Conservation (phyloP, 2,797 vertebrate genomes). For the Poecilia gillii region DNA sequence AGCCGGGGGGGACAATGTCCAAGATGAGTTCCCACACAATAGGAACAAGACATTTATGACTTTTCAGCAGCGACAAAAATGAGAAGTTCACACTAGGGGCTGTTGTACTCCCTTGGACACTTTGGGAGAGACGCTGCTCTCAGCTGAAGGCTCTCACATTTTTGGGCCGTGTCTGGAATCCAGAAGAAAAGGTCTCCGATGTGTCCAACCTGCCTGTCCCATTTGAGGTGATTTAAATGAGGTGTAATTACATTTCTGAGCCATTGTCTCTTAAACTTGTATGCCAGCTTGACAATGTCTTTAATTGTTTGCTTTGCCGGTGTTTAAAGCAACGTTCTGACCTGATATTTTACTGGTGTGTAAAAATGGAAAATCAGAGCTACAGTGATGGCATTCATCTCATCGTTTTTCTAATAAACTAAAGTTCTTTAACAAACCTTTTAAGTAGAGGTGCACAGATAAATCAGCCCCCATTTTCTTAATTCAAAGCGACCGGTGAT, state of each 20-base stretch:
- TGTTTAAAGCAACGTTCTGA: slow-evolving; percentile 6
- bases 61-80: slow-evolving; percentile 67
- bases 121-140: slow-evolving; percentile 51
- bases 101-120: slow-evolving; percentile 66
- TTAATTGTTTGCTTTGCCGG: slow-evolving; percentile 68
- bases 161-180: slow-evolving; percentile 63
- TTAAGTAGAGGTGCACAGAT: background rate
- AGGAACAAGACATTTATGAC: slow-evolving; percentile 87
- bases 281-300: slow-evolving; percentile 45
- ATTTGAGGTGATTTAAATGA: slow-evolving; percentile 81
- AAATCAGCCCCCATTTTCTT: no score
- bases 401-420: no score
- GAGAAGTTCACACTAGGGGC: slow-evolving; percentile 63
- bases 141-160: slow-evolving; percentile 66
- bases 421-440: background rate
- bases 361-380: slow-evolving; percentile 54
- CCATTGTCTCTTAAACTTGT: slow-evolving; percentile 62
- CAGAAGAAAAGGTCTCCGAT: slow-evolving; percentile 65
- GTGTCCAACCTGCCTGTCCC: slow-evolving; percentile 74
- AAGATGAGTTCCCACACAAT: slow-evolving; percentile 85
- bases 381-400: slow-evolving; percentile 40
- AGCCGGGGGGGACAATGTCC: slow-evolving; percentile 80
- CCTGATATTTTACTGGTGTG: slow-evolving; percentile 40
- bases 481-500: no score
- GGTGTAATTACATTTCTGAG: slow-evolving; percentile 76